These are phyloP conservation scores for Todus mexicanus DNA, from an alignment of 2,797 vertebrate species.

Conservation along the genomic window DNA sequence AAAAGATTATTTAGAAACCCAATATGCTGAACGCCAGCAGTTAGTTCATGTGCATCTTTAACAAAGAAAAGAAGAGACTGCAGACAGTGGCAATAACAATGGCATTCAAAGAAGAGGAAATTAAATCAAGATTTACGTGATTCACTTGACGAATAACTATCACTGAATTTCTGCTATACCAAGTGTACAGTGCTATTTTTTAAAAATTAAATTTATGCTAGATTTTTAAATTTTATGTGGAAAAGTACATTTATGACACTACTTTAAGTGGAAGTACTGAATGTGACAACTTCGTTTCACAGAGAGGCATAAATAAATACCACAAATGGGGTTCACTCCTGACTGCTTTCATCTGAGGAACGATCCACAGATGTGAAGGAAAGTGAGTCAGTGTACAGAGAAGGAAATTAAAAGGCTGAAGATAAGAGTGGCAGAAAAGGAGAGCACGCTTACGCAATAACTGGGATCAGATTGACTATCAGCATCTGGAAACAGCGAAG, in stretches of 20 bases:
- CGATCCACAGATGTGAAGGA: background rate
- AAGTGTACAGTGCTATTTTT: background rate
- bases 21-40: background rate
- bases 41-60: background rate
- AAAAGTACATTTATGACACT: background rate
- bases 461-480: background rate
- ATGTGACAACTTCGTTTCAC: background rate
- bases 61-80: background rate
- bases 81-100: background rate
- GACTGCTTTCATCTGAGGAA: background rate
- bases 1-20: background rate
- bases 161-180: background rate
- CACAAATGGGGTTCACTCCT: background rate
- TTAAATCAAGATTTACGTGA: background rate
- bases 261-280: background rate
- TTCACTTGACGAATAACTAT: background rate
- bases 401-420: constrained; percentile 6
- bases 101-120: background rate
- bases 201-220: background rate
- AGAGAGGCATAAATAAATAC: background rate
- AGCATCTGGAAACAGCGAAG: background rate
- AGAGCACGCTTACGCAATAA: background rate
- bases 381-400: background rate
- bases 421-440: background rate
- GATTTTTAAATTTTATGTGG: background rate